These are phyloP conservation scores for Cyprinella venusta DNA, from an alignment of 2,797 vertebrate species.

Conservation along the genomic window DNA sequence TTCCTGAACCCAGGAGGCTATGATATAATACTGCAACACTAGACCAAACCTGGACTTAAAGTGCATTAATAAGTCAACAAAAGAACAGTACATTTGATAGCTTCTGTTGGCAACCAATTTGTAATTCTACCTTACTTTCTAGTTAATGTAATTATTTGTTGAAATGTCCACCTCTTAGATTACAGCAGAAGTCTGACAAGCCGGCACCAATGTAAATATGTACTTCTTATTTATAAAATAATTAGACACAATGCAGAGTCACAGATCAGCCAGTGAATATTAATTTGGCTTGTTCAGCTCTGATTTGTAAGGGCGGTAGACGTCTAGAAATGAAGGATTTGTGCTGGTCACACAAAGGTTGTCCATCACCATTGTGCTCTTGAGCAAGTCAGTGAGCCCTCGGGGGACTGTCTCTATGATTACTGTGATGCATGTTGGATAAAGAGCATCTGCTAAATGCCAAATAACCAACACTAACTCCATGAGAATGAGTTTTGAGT, in stretches of 20 bases:
- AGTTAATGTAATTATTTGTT: constrained; percentile 38
- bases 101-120: constrained; percentile 45
- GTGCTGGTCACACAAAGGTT: constrained; percentile 1
- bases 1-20: constrained; percentile 8
- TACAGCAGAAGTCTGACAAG: not conserved
- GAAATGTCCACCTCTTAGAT: constrained; percentile 12
- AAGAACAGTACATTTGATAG: constrained; percentile 40
- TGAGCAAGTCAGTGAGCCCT: constrained; percentile 19
- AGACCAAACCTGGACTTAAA: constrained; percentile 37
- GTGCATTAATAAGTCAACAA: constrained; percentile 56
- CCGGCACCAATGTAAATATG: too few species aligned
- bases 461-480: constrained; percentile 28
- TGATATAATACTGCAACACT: constrained; percentile 44
- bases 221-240: not conserved
- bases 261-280: not conserved
- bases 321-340: not conserved
- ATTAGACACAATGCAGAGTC: not conserved
- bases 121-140: constrained; percentile 41
- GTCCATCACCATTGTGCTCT: not conserved
- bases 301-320: not conserved
- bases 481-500: constrained; percentile 37
- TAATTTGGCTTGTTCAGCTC: not conserved
- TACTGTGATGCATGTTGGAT: not conserved
- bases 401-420: constrained; percentile 34
- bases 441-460: constrained; percentile 46